Conservation (phyloP, 35 echinoderm and acorn worm species). For the Heliocidaris erythrogramma region DNA sequence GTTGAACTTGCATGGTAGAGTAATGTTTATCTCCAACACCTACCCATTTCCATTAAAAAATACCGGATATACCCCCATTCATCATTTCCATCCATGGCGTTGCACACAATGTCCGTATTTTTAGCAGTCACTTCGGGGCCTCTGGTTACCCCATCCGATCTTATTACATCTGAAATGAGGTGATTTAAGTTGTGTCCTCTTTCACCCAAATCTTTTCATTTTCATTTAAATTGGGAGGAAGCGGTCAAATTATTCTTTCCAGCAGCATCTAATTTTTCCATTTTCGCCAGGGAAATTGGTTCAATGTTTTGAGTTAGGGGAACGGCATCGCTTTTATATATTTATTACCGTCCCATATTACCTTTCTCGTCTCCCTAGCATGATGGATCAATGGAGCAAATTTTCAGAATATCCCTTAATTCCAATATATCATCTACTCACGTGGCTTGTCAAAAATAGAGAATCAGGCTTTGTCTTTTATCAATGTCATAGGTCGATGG, state of each 20-base stretch:
- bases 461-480: background rate
- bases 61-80: background rate
- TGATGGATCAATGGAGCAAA: background rate
- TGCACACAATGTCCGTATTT: background rate
- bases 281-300: background rate
- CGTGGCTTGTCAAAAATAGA: background rate
- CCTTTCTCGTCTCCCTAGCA: background rate
- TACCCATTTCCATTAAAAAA: background rate
- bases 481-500: background rate
- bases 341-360: background rate
- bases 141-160: background rate
- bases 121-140: background rate
- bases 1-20: too few relatives aligned
- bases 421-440: background rate
- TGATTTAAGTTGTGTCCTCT: constrained; percentile 17
- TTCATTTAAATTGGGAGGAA: background rate
- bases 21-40: too few relatives aligned
- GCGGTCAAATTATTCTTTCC: constrained; percentile 3
- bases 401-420: background rate
- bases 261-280: constrained; percentile 2
- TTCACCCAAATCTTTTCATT: background rate
- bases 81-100: too few relatives aligned
- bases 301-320: background rate
- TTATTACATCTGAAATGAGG: background rate
- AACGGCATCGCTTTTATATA: background rate